Conservation (phyloP, 2,113 vertebrate genomes). For the Caranx melampygus region DNA sequence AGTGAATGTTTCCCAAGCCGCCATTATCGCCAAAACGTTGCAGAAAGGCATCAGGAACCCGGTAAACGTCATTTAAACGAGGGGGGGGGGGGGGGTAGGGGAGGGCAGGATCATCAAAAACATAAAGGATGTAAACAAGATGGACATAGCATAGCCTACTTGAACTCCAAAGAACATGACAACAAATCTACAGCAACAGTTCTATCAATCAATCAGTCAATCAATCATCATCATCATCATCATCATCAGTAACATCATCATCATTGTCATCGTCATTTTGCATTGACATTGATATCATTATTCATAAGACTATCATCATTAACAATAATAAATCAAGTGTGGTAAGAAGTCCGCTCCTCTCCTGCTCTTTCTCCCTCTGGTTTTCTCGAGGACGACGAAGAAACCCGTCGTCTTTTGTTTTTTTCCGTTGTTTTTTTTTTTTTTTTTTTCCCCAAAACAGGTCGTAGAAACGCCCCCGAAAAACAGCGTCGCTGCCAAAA, state of each 20-base stretch:
- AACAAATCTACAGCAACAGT: constrained; percentile 80
- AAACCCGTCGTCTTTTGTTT: constrained; percentile 12
- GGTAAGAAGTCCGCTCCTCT: constrained; percentile 72
- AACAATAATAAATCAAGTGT: constrained; percentile 78
- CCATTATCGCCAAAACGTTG: constrained; percentile 48
- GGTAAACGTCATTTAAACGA: constrained; percentile 54
- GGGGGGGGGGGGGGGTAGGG: neutral
- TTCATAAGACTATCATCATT: constrained; percentile 78
- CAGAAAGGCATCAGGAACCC: constrained; percentile 69
- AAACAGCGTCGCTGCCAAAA: constrained; percentile 1
- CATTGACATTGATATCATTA: constrained; percentile 80
- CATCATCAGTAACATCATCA: constrained; percentile 63
- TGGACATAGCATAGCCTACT: constrained; percentile 79
- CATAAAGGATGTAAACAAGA: constrained; percentile 73
- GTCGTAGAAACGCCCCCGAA: constrained; percentile 37
- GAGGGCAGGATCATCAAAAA: constrained; percentile 16
- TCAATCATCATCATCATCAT: constrained; percentile 60
- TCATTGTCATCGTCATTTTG: constrained; percentile 75
- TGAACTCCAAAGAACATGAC: constrained; percentile 79
- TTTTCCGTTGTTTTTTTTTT: constrained; percentile 29
- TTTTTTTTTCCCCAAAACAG: neutral
- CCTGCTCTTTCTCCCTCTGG: constrained; percentile 52
- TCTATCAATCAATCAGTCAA: constrained; percentile 71
- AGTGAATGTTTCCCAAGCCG: constrained; percentile 51
- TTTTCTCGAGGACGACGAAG: constrained; percentile 38